Evolutionary conservation across 2,797 vertebrate species (phyloP).

Genomic region (Garrulus glandarius): DNA sequence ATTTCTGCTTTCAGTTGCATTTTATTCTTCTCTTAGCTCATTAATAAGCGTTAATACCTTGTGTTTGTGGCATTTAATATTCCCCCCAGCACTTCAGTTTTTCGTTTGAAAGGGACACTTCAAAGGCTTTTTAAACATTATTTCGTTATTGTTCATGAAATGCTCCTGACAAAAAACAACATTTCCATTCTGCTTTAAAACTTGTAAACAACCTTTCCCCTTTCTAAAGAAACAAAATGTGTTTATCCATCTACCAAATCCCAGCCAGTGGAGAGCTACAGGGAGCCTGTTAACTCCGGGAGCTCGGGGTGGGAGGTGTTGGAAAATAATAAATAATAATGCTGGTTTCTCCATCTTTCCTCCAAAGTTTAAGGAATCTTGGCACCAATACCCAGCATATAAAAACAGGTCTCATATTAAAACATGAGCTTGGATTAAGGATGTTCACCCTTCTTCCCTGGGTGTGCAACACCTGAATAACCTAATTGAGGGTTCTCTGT

Average conservation of each 20-base stretch:
- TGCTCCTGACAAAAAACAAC: slow-evolving; percentile 4
- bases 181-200: slow-evolving; percentile 26
- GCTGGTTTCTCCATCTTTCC: not conserved
- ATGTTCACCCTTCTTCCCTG: not conserved
- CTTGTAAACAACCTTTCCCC: slow-evolving; percentile 48
- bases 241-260: slow-evolving; percentile 19
- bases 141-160: not conserved
- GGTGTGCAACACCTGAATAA: not conserved
- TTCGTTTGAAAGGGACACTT: slow-evolving; percentile 19
- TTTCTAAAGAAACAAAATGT: not conserved
- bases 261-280: not conserved
- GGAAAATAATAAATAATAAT: not conserved
- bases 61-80: not conserved
- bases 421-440: not conserved
- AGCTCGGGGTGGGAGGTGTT: not conserved
- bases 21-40: not conserved
- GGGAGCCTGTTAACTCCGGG: not conserved
- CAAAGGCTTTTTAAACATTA: slow-evolving; percentile 26
- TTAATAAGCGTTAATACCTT: slow-evolving; percentile 24
- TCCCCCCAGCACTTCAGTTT: not conserved
- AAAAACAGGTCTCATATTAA: not conserved
- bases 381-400: not conserved
- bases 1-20: not conserved
- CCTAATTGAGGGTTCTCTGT: not conserved
- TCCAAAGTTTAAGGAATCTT: not conserved